Base-by-base conservation (phyloP, 2,888 invertebrate species). In the Dynastes tityus region DNA sequence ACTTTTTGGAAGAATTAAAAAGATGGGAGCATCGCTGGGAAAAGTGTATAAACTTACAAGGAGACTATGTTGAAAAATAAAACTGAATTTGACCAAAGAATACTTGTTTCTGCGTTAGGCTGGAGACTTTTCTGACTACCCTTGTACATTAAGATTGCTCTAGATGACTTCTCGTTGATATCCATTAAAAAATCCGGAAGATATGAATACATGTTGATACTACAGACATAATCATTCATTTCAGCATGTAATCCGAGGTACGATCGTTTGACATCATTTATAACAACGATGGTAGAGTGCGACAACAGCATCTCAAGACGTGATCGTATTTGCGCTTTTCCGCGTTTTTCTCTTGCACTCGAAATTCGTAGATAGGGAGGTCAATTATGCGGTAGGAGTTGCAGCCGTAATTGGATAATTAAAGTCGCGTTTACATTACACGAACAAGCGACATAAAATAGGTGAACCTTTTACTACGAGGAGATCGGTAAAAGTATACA, bases 341-440 rank as follows among this genome's bases (percentile, higher is more conserved):
- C 45, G 8, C 0, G 11, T 45, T 45, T 9, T 45, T 11, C 45
- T 4, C 11, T 45, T 45, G 45, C 8, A 45, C 1, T 45, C 40
- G 40, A 40, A 65, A 65, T 65, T 65, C 40, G 45, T 45, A 65
- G 65, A 67, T 49, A n/a, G 22, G 40, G 8, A 45, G 65, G 22
- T 22, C 45, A 40, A 40, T 67, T 22, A 37, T 67, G 45, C 45
- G 45, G 65, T 45, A 67, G 45, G 49, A 67, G 65, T 40, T 65
- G 40, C 45, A 11, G 40, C 37, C 37, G n/a, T 65, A 65, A 65
- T 65, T 67, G 49, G 65, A 16, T 49, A 67, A 67, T 67, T 67
- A 67, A 67, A 67, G 40, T 49, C 65, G 45, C 45, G 65, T 67
- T 67, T 67, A 40, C 22, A 45, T 67, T 67, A 67, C 45, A 16